Base-by-base conservation (phyloP, 2,113 vertebrate genomes). In the Serinus canaria region DNA sequence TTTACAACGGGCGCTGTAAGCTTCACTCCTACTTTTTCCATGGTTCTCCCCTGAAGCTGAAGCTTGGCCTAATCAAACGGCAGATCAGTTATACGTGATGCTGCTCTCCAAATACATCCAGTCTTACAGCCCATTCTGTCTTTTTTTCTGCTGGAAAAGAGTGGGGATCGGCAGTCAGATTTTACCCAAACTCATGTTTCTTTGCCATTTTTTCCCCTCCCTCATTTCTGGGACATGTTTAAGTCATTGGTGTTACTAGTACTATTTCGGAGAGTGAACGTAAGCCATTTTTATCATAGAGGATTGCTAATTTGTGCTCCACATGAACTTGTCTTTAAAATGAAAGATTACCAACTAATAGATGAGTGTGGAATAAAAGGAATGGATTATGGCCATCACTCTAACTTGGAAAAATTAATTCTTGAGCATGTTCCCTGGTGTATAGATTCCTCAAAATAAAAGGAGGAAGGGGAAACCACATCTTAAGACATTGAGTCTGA, bases 151-250 rank as follows among this genome's bases (percentile, higher is more conserved):
- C 6, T 52, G 24, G 28, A 87, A 55, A 33, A 21, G 27, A 69
- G 10, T 37, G 16, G 10, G 8, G 4, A 62, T 19, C 47, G 7
- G 8, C 30, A 17, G 24, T 62, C n/a, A 82, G 6, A 68, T 39
- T 58, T 13, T 8, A 9, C 11, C 8, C 2, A 35, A 28, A 64
- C 4, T 82, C 25, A 11, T 7, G 7, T 35, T 44, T 35, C 14
- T 13, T 35, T 53, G 17, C 4, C 15, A 31, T 2, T 53, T 69
- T 47, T 10, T 4, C 6, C 13, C 4, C 10, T 9, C 5, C 2
- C 5, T 12, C 20, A 9, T 66, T 66, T 89, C 27, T 59, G 31
- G 7, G 3, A 23, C 6, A 2, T 31, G 4, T 56, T 55, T 78
- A 60, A 47, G 10, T 78, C 5, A 23, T 59, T 37, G n/a, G 5